Conservation (phyloP, 2,797 vertebrate species). For the Macroramphosus scolopax region DNA sequence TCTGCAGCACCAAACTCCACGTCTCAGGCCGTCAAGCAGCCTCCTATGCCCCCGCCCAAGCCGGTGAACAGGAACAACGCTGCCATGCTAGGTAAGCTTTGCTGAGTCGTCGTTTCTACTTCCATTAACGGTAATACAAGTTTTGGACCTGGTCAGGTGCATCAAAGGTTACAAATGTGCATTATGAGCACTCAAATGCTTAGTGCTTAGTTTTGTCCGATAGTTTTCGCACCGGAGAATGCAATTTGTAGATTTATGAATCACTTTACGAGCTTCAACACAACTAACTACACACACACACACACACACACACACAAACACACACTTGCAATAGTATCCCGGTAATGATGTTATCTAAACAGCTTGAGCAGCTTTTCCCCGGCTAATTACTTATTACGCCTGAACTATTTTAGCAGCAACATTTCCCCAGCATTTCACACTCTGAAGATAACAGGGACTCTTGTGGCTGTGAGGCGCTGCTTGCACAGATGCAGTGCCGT, state of each 20-base stretch:
- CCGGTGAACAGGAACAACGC: constrained; percentile 88
- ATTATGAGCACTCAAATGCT: no score
- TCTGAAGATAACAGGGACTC: constrained; percentile 52
- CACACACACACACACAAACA: not conserved
- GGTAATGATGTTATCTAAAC: constrained; percentile 55
- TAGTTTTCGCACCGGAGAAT: no score
- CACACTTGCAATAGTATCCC: constrained; percentile 9
- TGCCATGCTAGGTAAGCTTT: constrained; percentile 85
- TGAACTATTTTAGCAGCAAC: constrained; percentile 54
- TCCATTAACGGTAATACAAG: no score
- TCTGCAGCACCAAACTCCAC: constrained; percentile 50
- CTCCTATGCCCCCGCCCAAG: constrained; percentile 92
- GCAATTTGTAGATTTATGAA: no score
- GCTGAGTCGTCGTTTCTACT: not conserved
- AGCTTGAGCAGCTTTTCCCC: constrained; percentile 57
- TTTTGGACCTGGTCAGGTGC: not conserved
- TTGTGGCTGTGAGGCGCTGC: constrained; percentile 32
- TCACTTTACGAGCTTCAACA: no score
- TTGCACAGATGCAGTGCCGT: constrained; percentile 28
- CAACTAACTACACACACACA: no score
- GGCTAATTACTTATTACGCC: constrained; percentile 57
- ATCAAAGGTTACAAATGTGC: constrained; percentile 6
- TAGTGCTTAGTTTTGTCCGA: no score
- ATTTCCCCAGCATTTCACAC: constrained; percentile 48
- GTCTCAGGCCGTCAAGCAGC: constrained; percentile 83